Base-by-base conservation (phyloP, 2,797 vertebrate species). In the Phoebastria nigripes region DNA sequence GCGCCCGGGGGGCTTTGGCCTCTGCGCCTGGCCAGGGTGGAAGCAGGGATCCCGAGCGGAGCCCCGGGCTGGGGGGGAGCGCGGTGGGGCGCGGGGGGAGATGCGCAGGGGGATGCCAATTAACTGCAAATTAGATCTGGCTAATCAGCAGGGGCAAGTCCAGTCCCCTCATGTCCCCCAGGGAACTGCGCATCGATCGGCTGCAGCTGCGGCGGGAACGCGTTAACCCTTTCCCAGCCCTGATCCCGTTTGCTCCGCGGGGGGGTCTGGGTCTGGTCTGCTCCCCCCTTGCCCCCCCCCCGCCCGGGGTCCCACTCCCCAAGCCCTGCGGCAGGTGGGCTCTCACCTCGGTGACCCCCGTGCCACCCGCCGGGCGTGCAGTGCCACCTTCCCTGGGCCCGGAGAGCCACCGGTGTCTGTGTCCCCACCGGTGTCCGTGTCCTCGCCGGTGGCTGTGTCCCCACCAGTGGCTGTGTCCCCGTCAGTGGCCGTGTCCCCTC, bases 231-330 rank as follows among this genome's bases (percentile, higher is more conserved):
- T 87, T 71, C 76, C 47, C 59, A 54, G 14, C 54, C 66, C 11
- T 0, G 15, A 16, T 13, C n/a, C 41, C 3, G 2, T 29, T 24
- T 4, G 42, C 7, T 49, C 39, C 29, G 44, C 51, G 4, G 31
- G 2, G 11, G 15, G 21, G 3, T 0, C 4, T 24, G 35, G 7
- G 2, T 39, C 33, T 1, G 0, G 8, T 15, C 18, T 6, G 44
- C 9, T 11, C 8, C 41, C 28, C 58, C 15, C 5, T 7, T 52
- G 22, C 44, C 8, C 4, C 12, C 11, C 35, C 21, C 37, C 3
- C 0, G 2, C 21, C 35, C 1, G 4, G 2, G 6, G 8, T 71
- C 56, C 78, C 4, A 0, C 44, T 39, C 70, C 61, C 49, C 49
- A 62, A 37, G 25, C 5, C 29, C 47, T 18, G 52, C 7, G 9